Conservation (phyloP, 92 coral and sea anemone species). For the Zoanthus sociatus region DNA sequence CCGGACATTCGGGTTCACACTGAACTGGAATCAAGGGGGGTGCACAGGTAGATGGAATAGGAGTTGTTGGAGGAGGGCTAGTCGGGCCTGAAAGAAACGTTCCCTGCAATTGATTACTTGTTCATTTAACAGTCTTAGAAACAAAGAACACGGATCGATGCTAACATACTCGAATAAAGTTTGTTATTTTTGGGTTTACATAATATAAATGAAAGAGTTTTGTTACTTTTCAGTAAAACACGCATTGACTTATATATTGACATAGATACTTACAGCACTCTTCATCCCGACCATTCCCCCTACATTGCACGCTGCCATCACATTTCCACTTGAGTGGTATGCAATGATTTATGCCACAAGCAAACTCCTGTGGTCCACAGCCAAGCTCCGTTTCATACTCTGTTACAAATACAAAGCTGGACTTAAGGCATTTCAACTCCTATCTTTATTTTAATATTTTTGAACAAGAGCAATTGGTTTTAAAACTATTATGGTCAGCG, state of each 20-base stretch:
- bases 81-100: constrained; percentile 8
- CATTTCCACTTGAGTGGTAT: constrained; percentile 72
- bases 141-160: too few relatives aligned
- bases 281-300: constrained; percentile 67
- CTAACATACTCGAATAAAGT: too few relatives aligned
- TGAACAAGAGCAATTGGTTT: too few relatives aligned
- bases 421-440: background rate
- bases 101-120: background rate
- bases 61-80: constrained; percentile 46
- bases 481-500: too few relatives aligned
- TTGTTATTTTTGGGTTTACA: too few relatives aligned
- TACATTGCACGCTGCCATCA: constrained; percentile 64
- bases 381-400: constrained; percentile 70
- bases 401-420: background rate
- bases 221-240: too few relatives aligned
- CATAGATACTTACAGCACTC: constrained; percentile 60
- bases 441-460: background rate
- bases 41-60: constrained; percentile 56
- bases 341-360: constrained; percentile 56
- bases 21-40: constrained; percentile 58
- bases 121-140: background rate
- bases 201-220: too few relatives aligned
- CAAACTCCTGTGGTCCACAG: constrained; percentile 76
- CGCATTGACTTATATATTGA: too few relatives aligned
- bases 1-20: constrained; percentile 59